Conservation (phyloP, 2,113 vertebrate species). For the Microcebus jonahi region DNA sequence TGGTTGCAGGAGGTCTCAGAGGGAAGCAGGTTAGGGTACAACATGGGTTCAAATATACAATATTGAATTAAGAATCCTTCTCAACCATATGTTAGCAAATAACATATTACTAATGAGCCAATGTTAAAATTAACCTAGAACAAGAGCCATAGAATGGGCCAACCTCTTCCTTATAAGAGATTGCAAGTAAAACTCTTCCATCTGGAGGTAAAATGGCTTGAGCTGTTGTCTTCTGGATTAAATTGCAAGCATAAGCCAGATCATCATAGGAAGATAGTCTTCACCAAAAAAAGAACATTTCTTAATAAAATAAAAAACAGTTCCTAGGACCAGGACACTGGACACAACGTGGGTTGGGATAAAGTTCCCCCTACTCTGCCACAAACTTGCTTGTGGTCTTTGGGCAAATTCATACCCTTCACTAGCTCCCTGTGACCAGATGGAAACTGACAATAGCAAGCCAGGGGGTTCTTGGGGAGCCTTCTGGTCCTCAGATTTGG, state of each 20-base stretch:
- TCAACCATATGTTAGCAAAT: not conserved
- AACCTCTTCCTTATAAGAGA: not conserved
- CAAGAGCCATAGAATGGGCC: not conserved
- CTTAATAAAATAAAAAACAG: not conserved
- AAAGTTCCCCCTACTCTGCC: not conserved
- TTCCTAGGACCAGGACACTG: not conserved
- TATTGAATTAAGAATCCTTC: not conserved
- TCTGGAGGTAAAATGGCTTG: not conserved
- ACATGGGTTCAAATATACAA: not conserved
- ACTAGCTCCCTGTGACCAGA: not conserved
- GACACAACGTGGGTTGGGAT: not conserved
- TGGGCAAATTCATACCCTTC: not conserved
- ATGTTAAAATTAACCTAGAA: not conserved
- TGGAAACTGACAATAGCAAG: not conserved
- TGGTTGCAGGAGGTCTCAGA: not conserved
- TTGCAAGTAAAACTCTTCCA: not conserved
- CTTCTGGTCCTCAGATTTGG: not conserved
- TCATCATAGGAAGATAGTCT: not conserved
- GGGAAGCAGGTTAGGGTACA: not conserved
- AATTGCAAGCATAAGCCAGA: not conserved
- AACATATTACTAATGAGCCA: not conserved
- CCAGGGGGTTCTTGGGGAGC: not conserved
- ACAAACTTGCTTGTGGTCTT: not conserved
- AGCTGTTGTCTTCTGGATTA: not conserved
- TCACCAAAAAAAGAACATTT: not conserved